Conservation (phyloP, 2,797 vertebrate species). For the Bradypus variegatus region DNA sequence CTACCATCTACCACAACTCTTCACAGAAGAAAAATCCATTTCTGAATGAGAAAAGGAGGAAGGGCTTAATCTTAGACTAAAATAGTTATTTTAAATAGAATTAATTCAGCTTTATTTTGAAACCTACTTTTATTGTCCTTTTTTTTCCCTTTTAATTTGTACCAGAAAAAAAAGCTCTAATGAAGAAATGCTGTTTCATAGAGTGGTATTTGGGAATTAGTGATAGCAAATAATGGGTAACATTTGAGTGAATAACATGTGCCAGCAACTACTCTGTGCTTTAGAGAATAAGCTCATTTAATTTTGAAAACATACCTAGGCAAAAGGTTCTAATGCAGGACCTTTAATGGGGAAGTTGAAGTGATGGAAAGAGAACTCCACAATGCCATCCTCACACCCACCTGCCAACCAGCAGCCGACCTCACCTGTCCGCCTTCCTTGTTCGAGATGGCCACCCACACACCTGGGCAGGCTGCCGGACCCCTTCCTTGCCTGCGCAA, state of each 20-base stretch:
- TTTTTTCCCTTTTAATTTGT: background rate
- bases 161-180: background rate
- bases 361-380: background rate
- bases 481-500: too few species aligned
- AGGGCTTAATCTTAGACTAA: background rate
- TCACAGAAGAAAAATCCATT: background rate
- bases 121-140: background rate
- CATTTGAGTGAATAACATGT: background rate
- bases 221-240: background rate
- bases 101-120: background rate
- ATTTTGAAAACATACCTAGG: background rate
- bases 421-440: background rate
- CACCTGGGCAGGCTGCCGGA: accelerated
- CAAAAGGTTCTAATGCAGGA: background rate
- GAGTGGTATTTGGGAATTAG: background rate
- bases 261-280: background rate
- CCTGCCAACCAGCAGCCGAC: background rate
- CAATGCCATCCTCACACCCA: background rate
- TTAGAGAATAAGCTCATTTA: background rate
- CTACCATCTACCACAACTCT: background rate
- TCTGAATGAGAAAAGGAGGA: background rate
- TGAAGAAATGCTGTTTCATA: background rate
- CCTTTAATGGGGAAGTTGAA: background rate
- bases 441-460: background rate
- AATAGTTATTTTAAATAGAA: background rate